phyloP scores from a whole-genome alignment of 2,888 invertebrate species.

The Kryphioiulus occultus region DNA sequence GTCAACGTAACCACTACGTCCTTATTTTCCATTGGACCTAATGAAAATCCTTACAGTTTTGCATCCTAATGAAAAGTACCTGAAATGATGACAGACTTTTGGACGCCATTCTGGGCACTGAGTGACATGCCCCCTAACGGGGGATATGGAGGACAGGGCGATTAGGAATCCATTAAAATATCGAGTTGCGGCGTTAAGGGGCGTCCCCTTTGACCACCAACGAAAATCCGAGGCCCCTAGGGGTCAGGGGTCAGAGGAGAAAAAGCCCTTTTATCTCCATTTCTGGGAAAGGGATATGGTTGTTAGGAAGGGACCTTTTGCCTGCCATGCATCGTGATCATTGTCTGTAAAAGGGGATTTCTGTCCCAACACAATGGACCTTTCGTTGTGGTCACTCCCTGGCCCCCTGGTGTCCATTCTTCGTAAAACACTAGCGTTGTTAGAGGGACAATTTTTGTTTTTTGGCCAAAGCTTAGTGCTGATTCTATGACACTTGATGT shows the following conservation, averaged over 20 bases:
- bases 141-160: background rate
- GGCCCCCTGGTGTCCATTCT: background rate
- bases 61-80: too few relatives aligned
- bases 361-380: background rate
- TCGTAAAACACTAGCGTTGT: background rate
- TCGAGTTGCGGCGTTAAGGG: constrained; percentile 34
- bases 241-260: constrained; percentile 4
- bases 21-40: too few relatives aligned
- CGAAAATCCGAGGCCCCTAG: background rate
- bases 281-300: background rate
- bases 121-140: too few relatives aligned
- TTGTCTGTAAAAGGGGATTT: background rate
- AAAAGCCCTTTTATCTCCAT: background rate
- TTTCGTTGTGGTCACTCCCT: background rate
- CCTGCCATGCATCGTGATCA: background rate
- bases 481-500: constrained; percentile 17
- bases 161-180: constrained; percentile 39
- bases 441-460: background rate
- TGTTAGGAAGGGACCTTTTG: background rate
- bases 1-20: too few relatives aligned
- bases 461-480: background rate
- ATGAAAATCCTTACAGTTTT: too few relatives aligned
- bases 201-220: background rate
- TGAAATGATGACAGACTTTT: too few relatives aligned
- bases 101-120: too few relatives aligned